These are phyloP conservation scores for Cacoxenus indagator DNA, from an alignment of 2,888 invertebrate species.

Conservation along the genomic window DNA sequence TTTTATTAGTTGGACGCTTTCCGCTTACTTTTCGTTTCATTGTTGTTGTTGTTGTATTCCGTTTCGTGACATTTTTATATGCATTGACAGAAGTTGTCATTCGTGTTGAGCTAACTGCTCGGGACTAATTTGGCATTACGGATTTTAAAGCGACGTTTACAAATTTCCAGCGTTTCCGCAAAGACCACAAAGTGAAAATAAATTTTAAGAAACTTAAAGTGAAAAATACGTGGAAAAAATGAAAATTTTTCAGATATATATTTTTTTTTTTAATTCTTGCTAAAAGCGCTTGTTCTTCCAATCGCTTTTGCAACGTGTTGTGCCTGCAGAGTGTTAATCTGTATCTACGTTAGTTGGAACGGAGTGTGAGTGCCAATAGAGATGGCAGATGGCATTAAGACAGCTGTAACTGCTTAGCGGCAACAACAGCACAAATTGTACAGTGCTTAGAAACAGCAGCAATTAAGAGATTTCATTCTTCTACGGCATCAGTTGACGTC, in stretches of 20 bases:
- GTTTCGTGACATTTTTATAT: background rate
- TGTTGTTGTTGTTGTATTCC: background rate
- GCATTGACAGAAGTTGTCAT: background rate
- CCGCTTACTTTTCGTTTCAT: background rate
- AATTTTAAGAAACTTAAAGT: background rate
- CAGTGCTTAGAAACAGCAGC: constrained; percentile 58
- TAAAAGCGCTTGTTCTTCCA: background rate
- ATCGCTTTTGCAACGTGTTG: no score
- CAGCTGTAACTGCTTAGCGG: background rate
- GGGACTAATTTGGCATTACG: background rate
- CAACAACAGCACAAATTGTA: constrained; percentile 58
- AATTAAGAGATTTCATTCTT: constrained; percentile 64
- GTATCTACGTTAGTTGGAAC: background rate
- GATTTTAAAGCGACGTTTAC: background rate
- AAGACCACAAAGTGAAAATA: background rate
- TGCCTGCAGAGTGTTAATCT: background rate
- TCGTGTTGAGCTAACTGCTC: background rate
- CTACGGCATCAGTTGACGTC: background rate
- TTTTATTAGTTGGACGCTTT: background rate
- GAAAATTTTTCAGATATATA: background rate
- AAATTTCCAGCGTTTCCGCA: no score
- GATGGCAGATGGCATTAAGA: background rate
- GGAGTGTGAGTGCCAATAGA: background rate
- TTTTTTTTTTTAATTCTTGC: background rate
- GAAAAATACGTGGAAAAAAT: background rate